A percentile compares a stretch with the other conserved stretches of the same genome.
These are phyloP conservation scores for Heteronetta atricapilla DNA, from an alignment of 2,113 vertebrate genomes.

Conservation along the genomic window DNA sequence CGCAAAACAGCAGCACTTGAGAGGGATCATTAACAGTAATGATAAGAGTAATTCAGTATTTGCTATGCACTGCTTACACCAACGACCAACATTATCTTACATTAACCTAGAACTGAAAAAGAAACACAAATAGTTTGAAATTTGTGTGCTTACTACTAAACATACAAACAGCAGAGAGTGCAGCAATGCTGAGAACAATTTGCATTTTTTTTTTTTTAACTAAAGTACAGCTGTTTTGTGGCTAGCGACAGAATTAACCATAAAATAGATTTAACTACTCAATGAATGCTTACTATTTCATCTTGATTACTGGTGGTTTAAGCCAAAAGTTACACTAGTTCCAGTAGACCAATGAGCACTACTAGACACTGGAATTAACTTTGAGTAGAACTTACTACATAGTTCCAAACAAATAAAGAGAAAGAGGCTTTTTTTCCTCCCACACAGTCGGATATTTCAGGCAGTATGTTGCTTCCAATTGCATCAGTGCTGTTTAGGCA, in stretches of 20 bases:
- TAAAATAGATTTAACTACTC: background rate
- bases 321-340: background rate
- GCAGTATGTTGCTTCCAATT: background rate
- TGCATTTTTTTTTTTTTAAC: background rate
- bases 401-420: background rate
- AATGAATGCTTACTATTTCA: background rate
- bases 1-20: background rate
- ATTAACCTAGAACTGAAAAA: background rate
- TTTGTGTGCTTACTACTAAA: background rate
- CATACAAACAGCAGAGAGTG: background rate
- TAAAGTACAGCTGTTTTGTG: background rate
- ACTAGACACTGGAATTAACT: background rate
- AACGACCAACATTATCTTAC: background rate
- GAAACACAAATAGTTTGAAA: background rate
- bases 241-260: background rate
- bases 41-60: background rate
- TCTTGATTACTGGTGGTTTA: background rate
- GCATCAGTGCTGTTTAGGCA: background rate
- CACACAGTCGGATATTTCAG: background rate
- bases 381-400: background rate
- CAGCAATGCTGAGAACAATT: background rate
- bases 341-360: background rate
- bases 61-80: background rate
- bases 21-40: background rate
- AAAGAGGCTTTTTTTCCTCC: background rate